Base-by-base conservation (phyloP, 2,888 invertebrate genomes). In the Lasioglossum malachurum region DNA sequence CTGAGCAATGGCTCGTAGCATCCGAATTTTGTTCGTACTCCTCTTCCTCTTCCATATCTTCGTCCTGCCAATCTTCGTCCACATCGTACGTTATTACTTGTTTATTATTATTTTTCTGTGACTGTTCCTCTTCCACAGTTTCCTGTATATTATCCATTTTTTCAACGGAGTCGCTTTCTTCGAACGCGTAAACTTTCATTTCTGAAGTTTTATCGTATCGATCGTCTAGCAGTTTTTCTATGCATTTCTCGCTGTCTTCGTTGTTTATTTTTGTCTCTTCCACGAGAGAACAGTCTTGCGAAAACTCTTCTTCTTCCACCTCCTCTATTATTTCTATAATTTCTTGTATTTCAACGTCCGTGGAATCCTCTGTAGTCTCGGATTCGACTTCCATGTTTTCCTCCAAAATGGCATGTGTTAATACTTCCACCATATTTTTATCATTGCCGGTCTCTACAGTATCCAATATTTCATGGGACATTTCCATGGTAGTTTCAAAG, bases 61-160 rank as follows among this genome's bases (percentile, higher is more conserved):
- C 95, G 35, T 95, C 95, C 76, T 94, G 94, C 95, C 95, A 95
- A 83, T 95, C 95, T 74, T 95, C 94, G 8, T 94, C 93, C 0
- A 93, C 93, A 80, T 95, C 94, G 49, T 95, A 95, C 0, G 91
- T 86, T 72, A 94, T 89, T 38, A 93, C 75, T 79, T 92, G 92
- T 46, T 92, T 92, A 60, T 80, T 84, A 69, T 49, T 86, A 69
- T 49, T 85, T 72, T 89, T 90, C 27, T 82, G 79, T 19, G 38
- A 49, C 5, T 53, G 60, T 53, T 79, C 72, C 44, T 88, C 87
- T 46, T 74, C 27, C 23, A 75, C 27, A 0, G 80, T 57, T 12
- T 86, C 78, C 31, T 83, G 80, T 10, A 69, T 46, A 10, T 57
- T 35, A 10, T 83, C 78, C 1, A 72, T n/a, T 53, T 84, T 78